Base-by-base conservation (phyloP, 2,888 invertebrate genomes). In the Ferdinandea cuprea region DNA sequence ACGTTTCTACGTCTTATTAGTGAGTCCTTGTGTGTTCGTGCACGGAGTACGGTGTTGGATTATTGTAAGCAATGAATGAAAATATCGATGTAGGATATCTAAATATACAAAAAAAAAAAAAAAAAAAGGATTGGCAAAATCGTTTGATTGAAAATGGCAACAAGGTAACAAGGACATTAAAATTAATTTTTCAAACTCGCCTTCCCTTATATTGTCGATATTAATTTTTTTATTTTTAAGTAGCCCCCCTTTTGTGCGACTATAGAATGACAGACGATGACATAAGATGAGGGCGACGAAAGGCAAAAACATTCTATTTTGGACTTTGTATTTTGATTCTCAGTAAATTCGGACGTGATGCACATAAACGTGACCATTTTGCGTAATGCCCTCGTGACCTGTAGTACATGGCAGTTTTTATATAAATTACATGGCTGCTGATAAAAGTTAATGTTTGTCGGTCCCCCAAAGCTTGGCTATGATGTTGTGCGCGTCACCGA, bases 331-430 rank as follows among this genome's bases (percentile, higher is more conserved):
- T 78, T 61, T 63, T 61, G 61, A 37, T 63, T 40, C 37, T 54
- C 40, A 78, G 83, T 63, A 83, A 83, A 83, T 83, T 83, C 72
- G 77, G 66, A 83, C 83, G 83, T 83, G 78, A 61, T 73, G 83
- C 83, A 68, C 78, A 78, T 83, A 83, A 78, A 83, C 83, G 83
- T 83, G 83, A 83, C 72, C 78, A 83, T 83, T 78, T 83, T 83
- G 78, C 78, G 78, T 73, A 83, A 83, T 78, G 72, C 54, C 25
- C 15, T 59, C 48, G 25, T 66, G 46, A 58, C 37, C 65, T 30
- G 17, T 35, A 68, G 58, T 17, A 13, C 11, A 32, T 46, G 71
- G 61, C 58, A 69, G 61, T 58, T 68, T 46, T 15, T 17, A 58
- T 32, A 42, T 48, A 17, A 46, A 52, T 30, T 52, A 42, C 35